Evolutionary conservation across 2,113 vertebrate genomes (phyloP).

Genomic region (Aphyosemion australe): DNA sequence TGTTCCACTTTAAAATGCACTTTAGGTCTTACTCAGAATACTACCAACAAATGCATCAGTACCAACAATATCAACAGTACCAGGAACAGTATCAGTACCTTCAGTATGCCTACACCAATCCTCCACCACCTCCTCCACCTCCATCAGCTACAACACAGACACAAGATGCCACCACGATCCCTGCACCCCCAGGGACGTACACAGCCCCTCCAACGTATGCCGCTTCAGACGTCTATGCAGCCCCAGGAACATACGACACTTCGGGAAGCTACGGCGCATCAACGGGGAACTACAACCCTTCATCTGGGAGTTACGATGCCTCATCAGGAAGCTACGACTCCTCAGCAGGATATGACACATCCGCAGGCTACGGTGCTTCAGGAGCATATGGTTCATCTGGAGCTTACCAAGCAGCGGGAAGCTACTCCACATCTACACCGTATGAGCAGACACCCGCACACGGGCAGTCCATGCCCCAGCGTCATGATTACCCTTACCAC

Average conservation of each 20-base stretch:
- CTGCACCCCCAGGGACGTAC: slow-evolving; percentile 70
- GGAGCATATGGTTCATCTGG: slow-evolving; percentile 73
- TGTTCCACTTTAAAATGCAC: not conserved
- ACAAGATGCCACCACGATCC: slow-evolving; percentile 49
- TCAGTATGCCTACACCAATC: slow-evolving; percentile 78
- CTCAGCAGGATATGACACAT: slow-evolving; percentile 59
- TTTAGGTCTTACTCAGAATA: slow-evolving; percentile 81
- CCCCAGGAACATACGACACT: slow-evolving; percentile 61
- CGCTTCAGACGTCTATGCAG: slow-evolving; percentile 46
- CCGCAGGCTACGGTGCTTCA: slow-evolving; percentile 64
- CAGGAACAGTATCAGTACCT: slow-evolving; percentile 82
- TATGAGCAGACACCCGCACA: slow-evolving; percentile 84
- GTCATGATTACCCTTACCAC: slow-evolving; percentile 80
- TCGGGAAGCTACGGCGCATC: slow-evolving; percentile 53
- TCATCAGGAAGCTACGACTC: slow-evolving; percentile 56
- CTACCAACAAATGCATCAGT: slow-evolving; percentile 82
- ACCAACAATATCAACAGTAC: slow-evolving; percentile 82
- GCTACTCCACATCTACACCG: slow-evolving; percentile 79
- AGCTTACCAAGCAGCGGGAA: slow-evolving; percentile 70
- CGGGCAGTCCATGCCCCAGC: slow-evolving; percentile 80
- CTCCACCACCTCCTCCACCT: slow-evolving; percentile 68
- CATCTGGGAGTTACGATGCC: slow-evolving; percentile 58
- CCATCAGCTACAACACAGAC: slow-evolving; percentile 61
- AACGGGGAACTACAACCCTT: slow-evolving; percentile 46
- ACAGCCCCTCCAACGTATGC: slow-evolving; percentile 62